Evolutionary conservation across 1,140 invertebrate genomes (phyloP), one percentile per base, ranked within the genome.

Genomic region (Drosophila kikkawai): DNA sequence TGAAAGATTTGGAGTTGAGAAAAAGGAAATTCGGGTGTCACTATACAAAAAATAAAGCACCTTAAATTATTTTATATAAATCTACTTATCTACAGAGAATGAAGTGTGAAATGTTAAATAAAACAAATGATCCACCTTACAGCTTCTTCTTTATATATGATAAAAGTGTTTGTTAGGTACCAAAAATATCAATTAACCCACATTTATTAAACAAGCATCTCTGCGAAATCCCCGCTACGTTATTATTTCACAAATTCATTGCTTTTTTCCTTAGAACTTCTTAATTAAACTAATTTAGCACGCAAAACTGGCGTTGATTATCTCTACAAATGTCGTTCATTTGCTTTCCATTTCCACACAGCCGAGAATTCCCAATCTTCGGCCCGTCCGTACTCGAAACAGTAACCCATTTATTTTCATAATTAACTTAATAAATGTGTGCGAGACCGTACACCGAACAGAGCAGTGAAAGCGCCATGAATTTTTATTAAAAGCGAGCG

Each of bases 351-450:
- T 26, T 57, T 41, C n/a, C 36, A n/a, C 36, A n/a, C 13, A 22
- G 15, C 19, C 5, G 9, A n/a, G 55, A n/a, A 57, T 55, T 37
- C 19, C 34, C 34, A 55, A 37, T 55, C 36, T 57, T 41, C 19
- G 19, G 53, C 19, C 15, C n/a, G 36, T 41, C 32, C 13, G 48
- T 50, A 50, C 11, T 64, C 58, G 36, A 42, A 34, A 53, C 47
- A 53, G 34, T 56, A 42, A 22, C 44, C 61, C 79, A 82, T 82
- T 79, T 82, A 82, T 82, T 79, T 82, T 82, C 80, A 82, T 82
- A 82, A 82, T 82, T 82, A 82, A 82, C 80, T 79, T 82, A 82
- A 82, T 82, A 82, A 82, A 82, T 82, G 80, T 82, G 75, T 82
- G 75, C 63, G 63, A 74, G 79, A 74, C 79, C 68, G 77, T 60